phyloP scores from a whole-genome alignment of 2,888 invertebrate genomes.

The Serripes groenlandicus region DNA sequence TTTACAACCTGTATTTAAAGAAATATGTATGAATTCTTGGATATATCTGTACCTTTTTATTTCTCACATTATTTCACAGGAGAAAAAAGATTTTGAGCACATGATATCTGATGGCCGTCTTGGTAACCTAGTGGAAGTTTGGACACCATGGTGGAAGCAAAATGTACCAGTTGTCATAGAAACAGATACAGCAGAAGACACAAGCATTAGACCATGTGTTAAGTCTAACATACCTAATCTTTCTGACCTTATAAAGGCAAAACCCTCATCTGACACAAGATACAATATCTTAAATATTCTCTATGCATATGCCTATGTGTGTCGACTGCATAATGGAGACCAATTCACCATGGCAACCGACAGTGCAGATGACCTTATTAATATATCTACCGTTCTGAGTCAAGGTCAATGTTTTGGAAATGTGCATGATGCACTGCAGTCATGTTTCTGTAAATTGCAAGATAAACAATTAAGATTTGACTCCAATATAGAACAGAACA shows the following conservation, averaged over 20 bases:
- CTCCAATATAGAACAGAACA: slow-evolving; percentile 62
- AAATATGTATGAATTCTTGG: too few relatives aligned
- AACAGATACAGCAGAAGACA: neutral
- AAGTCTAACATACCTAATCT: slow-evolving; percentile 74
- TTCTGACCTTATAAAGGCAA: slow-evolving; percentile 86
- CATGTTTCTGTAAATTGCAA: slow-evolving; percentile 60
- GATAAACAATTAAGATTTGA: slow-evolving; percentile 26
- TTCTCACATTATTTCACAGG: slow-evolving; percentile 84
- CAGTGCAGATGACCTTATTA: slow-evolving; percentile 86
- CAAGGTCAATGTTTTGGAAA: slow-evolving; percentile 59
- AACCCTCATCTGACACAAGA: slow-evolving; percentile 90
- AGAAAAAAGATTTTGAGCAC: slow-evolving; percentile 92
- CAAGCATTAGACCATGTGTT: slow-evolving; percentile 59
- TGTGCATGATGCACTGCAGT: slow-evolving; percentile 71
- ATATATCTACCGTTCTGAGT: slow-evolving; percentile 61
- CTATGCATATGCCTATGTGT: slow-evolving; percentile 91
- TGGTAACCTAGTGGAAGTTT: slow-evolving; percentile 91
- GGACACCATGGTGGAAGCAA: slow-evolving; percentile 94
- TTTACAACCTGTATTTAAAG: too few relatives aligned
- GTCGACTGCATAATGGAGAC: slow-evolving; percentile 93
- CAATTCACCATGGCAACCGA: slow-evolving; percentile 89
- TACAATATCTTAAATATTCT: slow-evolving; percentile 92
- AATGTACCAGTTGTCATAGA: slow-evolving; percentile 48
- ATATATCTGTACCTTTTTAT: too few relatives aligned
- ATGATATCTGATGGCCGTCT: slow-evolving; percentile 91